Evolutionary conservation across 1,140 invertebrate genomes (phyloP), one percentile per base, ranked within the genome.

Genomic region (Megalonaias nervosa): DNA sequence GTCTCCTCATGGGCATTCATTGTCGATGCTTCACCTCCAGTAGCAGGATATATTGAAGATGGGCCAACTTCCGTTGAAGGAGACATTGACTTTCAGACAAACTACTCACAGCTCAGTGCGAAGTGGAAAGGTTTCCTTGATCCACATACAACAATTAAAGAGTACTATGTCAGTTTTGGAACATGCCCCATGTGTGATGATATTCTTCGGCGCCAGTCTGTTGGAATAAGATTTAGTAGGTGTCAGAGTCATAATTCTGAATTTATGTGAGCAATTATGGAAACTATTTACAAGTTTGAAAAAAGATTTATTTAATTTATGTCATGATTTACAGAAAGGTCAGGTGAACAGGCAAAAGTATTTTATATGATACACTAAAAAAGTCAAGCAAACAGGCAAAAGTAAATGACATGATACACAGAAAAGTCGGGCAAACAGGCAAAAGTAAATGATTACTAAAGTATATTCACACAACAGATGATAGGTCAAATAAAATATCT

Each of bases 141-240:
- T 17, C 17, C 60, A 17, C 60, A 61, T 61, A 21, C 17, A 17
- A 61, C 60, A 17, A 61, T 61, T 19, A 61, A 21, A 61, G 60
- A 61, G 17, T 61, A 61, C 60, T 19, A 19, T 6, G 60, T 61
- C 3, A 19, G 17, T 6, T 19, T 61, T 19, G 60, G 60, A 61
- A 61, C 60, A 2, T 61, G 60, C 6, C 60, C 60, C 60, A 19
- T 21, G 21, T 61, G 60, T 61, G 60, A 61, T 61, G 60, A 61
- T 61, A 17, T 61, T 2, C 17, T 61, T 21, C 2, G 1, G 6
- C 60, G 6, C 3, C 60, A 61, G 21, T 6, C 60, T 6, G 6
- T 61, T 61, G 71, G 71, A 74, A 11, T 74, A 19, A 56, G 3
- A 66, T 15, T n/a, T 56, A 14, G 71, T 72, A 62, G 38, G 16